A percentile compares a stretch with the other conserved stretches of the same genome.
Conservation (phyloP, 2,797 vertebrate species). For the Cryptoblepharus egeriae region DNA sequence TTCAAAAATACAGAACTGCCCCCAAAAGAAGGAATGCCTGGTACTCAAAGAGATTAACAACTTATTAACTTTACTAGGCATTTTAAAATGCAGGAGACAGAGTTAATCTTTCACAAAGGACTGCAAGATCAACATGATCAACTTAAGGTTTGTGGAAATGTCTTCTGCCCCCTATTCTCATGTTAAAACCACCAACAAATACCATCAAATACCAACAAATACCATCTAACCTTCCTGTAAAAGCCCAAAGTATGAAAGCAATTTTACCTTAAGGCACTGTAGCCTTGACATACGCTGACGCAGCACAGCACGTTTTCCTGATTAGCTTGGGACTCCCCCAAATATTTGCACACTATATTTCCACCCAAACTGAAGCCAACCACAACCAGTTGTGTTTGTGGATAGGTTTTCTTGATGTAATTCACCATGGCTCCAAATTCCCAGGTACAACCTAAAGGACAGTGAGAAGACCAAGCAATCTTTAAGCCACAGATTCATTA, state of each 20-base stretch:
- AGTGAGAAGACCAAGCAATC: conserved; percentile 19
- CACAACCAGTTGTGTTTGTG: conserved; percentile 89
- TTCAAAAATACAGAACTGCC: too few relatives aligned
- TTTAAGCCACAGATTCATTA: neutral
- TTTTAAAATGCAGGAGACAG: neutral
- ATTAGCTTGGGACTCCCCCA: conserved; percentile 91
- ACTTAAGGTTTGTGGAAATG: neutral
- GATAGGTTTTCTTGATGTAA: conserved; percentile 91
- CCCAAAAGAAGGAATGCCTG: too few relatives aligned
- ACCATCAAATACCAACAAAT: neutral
- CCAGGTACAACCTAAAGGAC: conserved; percentile 91
- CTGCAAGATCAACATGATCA: neutral
- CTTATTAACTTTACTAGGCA: neutral
- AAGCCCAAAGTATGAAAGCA: neutral
- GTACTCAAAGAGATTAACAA: too few relatives aligned
- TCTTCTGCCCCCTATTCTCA: too few relatives aligned
- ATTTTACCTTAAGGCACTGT: conserved; percentile 93
- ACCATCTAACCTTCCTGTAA: neutral
- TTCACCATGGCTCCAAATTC: conserved; percentile 96
- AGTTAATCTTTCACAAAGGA: neutral
- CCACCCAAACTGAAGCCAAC: conserved; percentile 98
- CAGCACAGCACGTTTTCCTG: conserved; percentile 96
- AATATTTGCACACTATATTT: conserved; percentile 97
- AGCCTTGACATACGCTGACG: conserved; percentile 96
- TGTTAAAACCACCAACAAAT: neutral